Base-by-base conservation (phyloP, 1,140 invertebrate species). In the Megalopta genalis region DNA sequence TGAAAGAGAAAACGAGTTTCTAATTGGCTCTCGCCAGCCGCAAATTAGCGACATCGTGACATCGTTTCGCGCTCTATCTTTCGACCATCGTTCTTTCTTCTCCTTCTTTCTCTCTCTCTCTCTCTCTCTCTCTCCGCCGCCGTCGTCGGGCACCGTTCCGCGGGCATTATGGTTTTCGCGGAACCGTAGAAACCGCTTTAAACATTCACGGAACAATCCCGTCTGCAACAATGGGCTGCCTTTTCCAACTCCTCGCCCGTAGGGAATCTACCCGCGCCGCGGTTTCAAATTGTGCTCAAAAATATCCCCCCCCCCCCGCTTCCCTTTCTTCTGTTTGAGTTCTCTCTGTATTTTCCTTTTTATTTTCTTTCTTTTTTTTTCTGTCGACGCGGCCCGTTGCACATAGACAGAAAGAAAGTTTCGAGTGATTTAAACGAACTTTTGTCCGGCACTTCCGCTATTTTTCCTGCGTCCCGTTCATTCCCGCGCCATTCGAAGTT, bases 361-460 rank as follows among this genome's bases (percentile, higher is more conserved):
- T 32, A 32, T 32, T 32, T 32, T 32, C 32, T 32, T 32, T 4
- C 4, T 32, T 32, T 32, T 32, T 32, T 32, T 32, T 32, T 1
- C n/a, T n/a, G n/a, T n/a, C 32, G 32, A 4, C 32, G 21, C 54
- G 21, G 21, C 21, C 21, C 54, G 54, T 57, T 21, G 54, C 7
- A 60, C 12, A 60, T 23, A 27, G 12, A 10, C 23, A 27, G 25
- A 18, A 62, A 32, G 60, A 32, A 62, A 18, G 60, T 62, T 62
- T 62, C 6, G 14, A 62, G 59, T 25, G 23, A 60, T 60, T 60
- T 60, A 60, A 60, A 60, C 59, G 59, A 60, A 60, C 59, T 60
- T 14, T 60, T 25, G 59, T 60, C 23, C 59, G 12, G 3, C 49
- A 21, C 49, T 52, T 52, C 49, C 49, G 49, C 49, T 57, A 23